Base-by-base conservation (phyloP, 2,888 invertebrate species). In the Lomographa bimaculata region DNA sequence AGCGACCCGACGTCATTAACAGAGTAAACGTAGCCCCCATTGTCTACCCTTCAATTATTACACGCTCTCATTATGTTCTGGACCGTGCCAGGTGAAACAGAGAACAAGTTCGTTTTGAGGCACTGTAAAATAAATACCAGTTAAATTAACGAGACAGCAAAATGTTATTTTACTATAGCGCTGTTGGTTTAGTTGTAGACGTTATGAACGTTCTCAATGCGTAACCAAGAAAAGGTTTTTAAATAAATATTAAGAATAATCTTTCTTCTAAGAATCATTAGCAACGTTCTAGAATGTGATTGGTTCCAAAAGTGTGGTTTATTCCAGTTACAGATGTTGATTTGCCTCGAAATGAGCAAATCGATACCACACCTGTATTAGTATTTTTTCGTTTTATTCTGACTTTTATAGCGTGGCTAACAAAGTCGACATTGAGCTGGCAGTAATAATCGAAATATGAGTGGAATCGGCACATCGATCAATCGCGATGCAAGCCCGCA, bases 31-130 rank as follows among this genome's bases (percentile, higher is more conserved):
- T 34, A 39, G 38, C 34, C 28, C 23, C 40, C 47, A 49, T 54
- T 49, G 50, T 58, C 41, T 42, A 25, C 32, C 43, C 37, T 49
- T 46, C 46, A 55, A 52, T 52, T 47, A 54, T 49, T 50, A 20
- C 40, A 47, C 42, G 30, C 28, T 32, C 46, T 53, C 41, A 50
- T 54, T 53, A 53, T 52, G 47, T 47, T 43, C 12, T 25, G 34
- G 21, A 33, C 11, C 19, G 16, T 7, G 25, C 14, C n/a, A n/a
- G n/a, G n/a, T n/a, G 4, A 11, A 18, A 16, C 2, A 7, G 12
- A 23, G 24, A 30, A 30, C 19, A 9, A 5, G 17, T 36, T 23
- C 8, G 18, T 3, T 3, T 17, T 6, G n/a, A n/a, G n/a, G n/a
- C n/a, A n/a, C n/a, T n/a, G n/a, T n/a, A n/a, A n/a, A n/a, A n/a